A percentile compares a stretch with the other conserved stretches of the same genome.
phyloP scores from a whole-genome alignment of 2,113 vertebrate genomes.

The Brachyhypopomus gauderio region DNA sequence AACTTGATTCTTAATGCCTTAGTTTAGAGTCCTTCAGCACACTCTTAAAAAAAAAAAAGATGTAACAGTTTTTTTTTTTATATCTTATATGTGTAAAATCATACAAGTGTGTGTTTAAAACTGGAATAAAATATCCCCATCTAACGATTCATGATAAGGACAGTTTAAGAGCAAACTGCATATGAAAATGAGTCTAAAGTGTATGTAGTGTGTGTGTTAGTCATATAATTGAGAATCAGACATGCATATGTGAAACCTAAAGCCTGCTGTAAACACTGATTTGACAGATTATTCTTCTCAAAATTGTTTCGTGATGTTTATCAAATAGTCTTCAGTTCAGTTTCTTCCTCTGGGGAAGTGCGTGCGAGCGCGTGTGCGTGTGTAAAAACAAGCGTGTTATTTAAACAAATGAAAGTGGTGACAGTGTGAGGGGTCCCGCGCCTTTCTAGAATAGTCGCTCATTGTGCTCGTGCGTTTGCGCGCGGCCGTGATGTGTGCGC shows the following conservation, averaged over 20 bases:
- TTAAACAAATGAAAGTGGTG: slow-evolving; percentile 57
- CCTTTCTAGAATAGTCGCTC: neutral
- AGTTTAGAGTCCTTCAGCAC: too few species aligned
- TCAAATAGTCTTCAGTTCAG: too few species aligned
- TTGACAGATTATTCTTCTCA: neutral
- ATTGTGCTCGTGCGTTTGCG: neutral
- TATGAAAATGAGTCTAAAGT: too few species aligned
- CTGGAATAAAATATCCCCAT: too few species aligned
- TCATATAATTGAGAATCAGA: neutral
- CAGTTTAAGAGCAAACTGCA: too few species aligned
- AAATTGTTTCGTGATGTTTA: too few species aligned
- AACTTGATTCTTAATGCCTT: too few species aligned
- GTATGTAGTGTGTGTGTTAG: too few species aligned
- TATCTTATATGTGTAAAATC: neutral
- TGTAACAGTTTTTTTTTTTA: neutral
- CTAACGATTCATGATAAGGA: too few species aligned
- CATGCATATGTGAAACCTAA: neutral
- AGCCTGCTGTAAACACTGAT: neutral
- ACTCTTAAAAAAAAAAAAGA: too few species aligned
- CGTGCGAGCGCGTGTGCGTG: neutral
- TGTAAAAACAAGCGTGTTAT: slow-evolving; percentile 31
- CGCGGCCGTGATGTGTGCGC: neutral
- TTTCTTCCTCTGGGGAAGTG: too few species aligned
- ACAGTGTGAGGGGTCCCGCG: slow-evolving; percentile 17
- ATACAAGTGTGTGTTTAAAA: too few species aligned